Evolutionary conservation across 2,888 invertebrate species (phyloP).

Genomic region (Drosophila emarginata): DNA sequence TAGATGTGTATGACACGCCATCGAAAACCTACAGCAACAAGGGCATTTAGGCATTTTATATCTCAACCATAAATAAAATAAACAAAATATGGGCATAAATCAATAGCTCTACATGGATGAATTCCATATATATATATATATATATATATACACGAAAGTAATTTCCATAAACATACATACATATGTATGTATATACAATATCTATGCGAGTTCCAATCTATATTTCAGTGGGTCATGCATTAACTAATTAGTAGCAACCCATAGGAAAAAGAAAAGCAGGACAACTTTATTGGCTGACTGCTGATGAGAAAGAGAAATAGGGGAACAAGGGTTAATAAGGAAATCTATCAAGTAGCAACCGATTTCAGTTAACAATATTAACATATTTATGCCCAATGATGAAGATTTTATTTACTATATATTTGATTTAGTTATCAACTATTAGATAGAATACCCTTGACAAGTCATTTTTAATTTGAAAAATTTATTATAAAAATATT

Average conservation of each 20-base stretch:
- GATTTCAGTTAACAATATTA: too few relatives aligned
- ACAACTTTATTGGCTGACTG: not conserved
- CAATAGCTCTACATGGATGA: conserved; percentile 52
- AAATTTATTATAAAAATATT: too few relatives aligned
- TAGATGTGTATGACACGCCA: conserved; percentile 39
- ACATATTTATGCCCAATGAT: too few relatives aligned
- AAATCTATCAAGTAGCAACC: not conserved
- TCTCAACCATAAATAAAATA: conserved; percentile 38
- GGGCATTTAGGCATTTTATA: conserved; percentile 25
- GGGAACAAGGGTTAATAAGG: not conserved
- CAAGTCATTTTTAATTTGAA: too few relatives aligned
- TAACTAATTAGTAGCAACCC: conserved; percentile 68
- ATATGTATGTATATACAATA: conserved; percentile 1
- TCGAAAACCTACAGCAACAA: conserved; percentile 36
- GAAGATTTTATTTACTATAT: too few relatives aligned
- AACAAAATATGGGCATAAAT: conserved; percentile 69
- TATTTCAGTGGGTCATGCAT: conserved; percentile 57
- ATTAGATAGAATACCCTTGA: too few relatives aligned
- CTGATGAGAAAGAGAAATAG: not conserved
- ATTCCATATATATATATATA: too few relatives aligned
- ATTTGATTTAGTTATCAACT: too few relatives aligned
- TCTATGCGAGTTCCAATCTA: conserved; percentile 17
- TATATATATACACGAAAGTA: not conserved
- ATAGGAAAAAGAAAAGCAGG: conserved; percentile 1
- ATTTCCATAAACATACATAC: conserved; percentile 6